phyloP scores from a whole-genome alignment of 2,113 vertebrate species.

The Hippocampus guttulatus region DNA sequence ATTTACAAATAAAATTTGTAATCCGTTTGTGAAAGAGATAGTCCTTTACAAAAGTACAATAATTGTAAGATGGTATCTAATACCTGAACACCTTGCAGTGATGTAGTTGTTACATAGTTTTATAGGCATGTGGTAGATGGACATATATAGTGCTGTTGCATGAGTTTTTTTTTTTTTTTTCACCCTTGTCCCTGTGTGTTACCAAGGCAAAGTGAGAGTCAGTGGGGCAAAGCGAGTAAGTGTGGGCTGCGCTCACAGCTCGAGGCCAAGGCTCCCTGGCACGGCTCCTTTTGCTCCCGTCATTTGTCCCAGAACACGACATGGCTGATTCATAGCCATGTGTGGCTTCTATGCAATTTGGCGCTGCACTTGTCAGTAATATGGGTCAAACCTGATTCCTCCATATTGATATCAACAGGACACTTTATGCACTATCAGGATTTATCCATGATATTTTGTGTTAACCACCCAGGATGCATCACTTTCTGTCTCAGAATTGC shows the following conservation, averaged over 20 bases:
- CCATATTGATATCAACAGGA: not conserved
- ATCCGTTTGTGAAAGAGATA: too few relatives aligned
- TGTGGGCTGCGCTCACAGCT: slow-evolving; percentile 10
- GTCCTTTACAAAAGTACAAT: too few relatives aligned
- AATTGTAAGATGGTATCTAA: too few relatives aligned
- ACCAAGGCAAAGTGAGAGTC: not conserved
- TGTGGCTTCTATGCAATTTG: slow-evolving; percentile 28
- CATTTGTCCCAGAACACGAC: slow-evolving; percentile 42
- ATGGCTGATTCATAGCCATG: slow-evolving; percentile 37
- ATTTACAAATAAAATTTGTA: too few relatives aligned
- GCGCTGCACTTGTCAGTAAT: slow-evolving; percentile 7
- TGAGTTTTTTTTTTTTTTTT: not conserved
- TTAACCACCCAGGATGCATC: not conserved
- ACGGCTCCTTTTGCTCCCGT: slow-evolving; percentile 25
- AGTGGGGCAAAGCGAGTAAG: not conserved
- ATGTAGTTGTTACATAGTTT: too few relatives aligned
- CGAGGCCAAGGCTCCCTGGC: slow-evolving; percentile 31
- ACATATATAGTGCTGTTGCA: not conserved
- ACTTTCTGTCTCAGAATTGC: not conserved
- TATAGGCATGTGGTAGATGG: not conserved
- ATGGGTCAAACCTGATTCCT: slow-evolving; percentile 32
- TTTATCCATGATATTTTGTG: not conserved
- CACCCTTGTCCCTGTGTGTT: not conserved
- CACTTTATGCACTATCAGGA: not conserved
- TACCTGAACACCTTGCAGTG: too few relatives aligned